phyloP scores from a whole-genome alignment of 1,140 invertebrate species.

The Calosoma granatense region DNA sequence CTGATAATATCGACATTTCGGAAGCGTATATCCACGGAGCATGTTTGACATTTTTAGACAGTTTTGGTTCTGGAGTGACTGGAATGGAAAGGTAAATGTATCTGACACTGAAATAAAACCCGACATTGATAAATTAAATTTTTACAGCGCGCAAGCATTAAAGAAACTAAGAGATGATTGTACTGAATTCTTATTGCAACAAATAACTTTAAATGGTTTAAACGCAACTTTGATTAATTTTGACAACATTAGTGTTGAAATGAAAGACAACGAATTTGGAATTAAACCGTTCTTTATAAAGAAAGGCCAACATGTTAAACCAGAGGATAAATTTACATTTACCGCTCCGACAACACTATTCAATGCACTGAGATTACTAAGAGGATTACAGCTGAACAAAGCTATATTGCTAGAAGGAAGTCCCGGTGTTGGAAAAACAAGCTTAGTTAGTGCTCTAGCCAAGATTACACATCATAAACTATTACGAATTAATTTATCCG shows the following conservation, averaged over 20 bases:
- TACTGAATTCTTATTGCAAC: constrained; percentile 39
- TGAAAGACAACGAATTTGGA: constrained; percentile 43
- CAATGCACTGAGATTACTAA: constrained; percentile 76
- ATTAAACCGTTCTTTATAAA: constrained; percentile 62
- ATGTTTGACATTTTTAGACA: constrained; percentile 83
- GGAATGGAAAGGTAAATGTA: constrained; percentile 43
- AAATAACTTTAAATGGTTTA: constrained; percentile 34
- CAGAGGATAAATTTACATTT: constrained; percentile 52
- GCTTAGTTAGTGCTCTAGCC: constrained; percentile 84
- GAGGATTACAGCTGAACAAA: constrained; percentile 81
- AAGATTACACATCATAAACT: constrained; percentile 71
- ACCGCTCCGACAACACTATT: constrained; percentile 70
- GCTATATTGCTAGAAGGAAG: constrained; percentile 94
- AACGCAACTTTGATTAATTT: constrained; percentile 28
- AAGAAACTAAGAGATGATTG: constrained; percentile 39
- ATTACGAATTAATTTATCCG: constrained; percentile 92
- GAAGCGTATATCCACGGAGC: constrained; percentile 81
- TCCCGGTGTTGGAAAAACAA: constrained; percentile 97
- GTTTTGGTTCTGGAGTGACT: constrained; percentile 64
- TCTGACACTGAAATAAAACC: background rate
- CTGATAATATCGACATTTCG: constrained; percentile 36
- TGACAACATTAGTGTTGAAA: constrained; percentile 23
- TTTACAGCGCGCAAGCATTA: constrained; percentile 36
- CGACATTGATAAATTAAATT: background rate
- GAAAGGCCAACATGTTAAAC: constrained; percentile 31